A percentile compares a stretch with the other conserved stretches of the same genome.
phyloP scores from a whole-genome alignment of 37 sponge, comb jelly and placozoan species.

The Aphrocallistes beatrix region DNA sequence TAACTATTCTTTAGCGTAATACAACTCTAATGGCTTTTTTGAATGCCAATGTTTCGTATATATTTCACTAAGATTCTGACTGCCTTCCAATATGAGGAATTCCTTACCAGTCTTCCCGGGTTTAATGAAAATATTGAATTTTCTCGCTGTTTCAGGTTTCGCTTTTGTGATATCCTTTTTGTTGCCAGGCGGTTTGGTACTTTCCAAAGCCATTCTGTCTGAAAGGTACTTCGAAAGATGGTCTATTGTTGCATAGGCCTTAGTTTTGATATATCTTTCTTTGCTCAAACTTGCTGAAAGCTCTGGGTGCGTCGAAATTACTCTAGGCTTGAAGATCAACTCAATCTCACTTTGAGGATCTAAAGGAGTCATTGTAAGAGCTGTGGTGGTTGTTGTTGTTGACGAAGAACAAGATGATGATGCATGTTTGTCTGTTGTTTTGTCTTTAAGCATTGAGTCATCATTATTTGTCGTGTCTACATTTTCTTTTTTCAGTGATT shows the following conservation, averaged over 20 bases:
- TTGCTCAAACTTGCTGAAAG: background rate
- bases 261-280: constrained; percentile 11
- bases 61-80: background rate
- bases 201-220: background rate
- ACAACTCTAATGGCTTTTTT: background rate
- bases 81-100: background rate
- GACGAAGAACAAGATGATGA: too few relatives aligned
- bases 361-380: background rate
- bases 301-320: background rate
- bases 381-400: background rate
- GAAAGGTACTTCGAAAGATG: background rate
- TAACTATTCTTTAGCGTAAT: background rate
- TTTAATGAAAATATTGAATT: background rate
- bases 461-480: too few relatives aligned
- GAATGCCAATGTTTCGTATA: background rate
- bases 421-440: too few relatives aligned
- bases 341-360: constrained; percentile 5
- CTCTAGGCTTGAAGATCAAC: background rate
- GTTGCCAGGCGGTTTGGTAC: background rate
- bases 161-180: background rate
- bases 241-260: background rate
- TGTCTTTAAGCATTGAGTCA: too few relatives aligned
- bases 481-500: too few relatives aligned
- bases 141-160: background rate
- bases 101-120: background rate